These are phyloP conservation scores for Bucorvus abyssinicus DNA, from an alignment of 2,797 vertebrate species.

Conservation along the genomic window DNA sequence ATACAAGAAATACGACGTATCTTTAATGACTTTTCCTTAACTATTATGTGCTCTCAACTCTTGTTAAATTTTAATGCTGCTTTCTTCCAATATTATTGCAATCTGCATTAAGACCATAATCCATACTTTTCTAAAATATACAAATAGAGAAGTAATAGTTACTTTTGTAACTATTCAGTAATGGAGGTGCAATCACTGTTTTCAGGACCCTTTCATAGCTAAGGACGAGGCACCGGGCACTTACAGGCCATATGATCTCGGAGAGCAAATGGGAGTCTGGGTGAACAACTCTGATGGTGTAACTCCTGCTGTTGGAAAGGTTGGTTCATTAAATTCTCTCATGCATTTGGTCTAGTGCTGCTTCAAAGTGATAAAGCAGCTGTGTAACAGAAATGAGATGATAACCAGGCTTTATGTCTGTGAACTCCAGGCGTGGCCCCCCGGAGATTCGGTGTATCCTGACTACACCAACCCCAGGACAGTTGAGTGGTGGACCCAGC, in stretches of 20 bases:
- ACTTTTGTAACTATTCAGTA: background rate
- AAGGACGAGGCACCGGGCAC: constrained; percentile 58
- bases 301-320: constrained; percentile 51
- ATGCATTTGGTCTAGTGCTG: background rate
- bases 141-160: background rate
- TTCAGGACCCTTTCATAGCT: constrained; percentile 65
- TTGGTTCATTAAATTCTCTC: background rate
- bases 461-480: constrained; percentile 51
- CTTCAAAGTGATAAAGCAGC: background rate
- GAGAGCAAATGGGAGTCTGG: constrained; percentile 66
- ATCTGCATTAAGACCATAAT: background rate
- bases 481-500: constrained; percentile 52
- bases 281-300: constrained; percentile 58
- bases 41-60: background rate
- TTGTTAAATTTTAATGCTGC: background rate
- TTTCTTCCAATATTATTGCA: background rate
- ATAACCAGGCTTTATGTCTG: background rate
- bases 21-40: background rate
- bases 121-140: background rate
- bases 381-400: background rate
- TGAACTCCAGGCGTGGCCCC: constrained; percentile 40
- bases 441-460: constrained; percentile 23
- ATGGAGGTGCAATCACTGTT: background rate
- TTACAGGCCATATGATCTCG: constrained; percentile 54
- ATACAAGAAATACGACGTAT: background rate